Evolutionary conservation across 2,888 invertebrate species (phyloP), one percentile per base, ranked within the genome.

Genomic region (Himalopsyche japonica): DNA sequence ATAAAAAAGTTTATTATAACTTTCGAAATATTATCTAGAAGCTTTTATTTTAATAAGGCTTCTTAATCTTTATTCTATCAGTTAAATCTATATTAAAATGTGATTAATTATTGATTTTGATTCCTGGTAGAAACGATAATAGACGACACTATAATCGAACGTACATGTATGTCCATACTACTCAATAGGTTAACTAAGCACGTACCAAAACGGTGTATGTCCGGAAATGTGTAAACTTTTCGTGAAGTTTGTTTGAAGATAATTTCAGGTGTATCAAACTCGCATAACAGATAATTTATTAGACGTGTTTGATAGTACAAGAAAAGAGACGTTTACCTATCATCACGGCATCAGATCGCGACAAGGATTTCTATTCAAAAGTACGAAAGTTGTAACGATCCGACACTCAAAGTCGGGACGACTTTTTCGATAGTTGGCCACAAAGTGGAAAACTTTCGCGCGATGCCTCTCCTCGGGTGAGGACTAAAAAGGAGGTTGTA

Each of bases 371-470:
- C 70, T 27, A 27, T 70, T 30, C 70, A 70, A 70, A 43, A 70
- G 64, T 70, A n/a, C 15, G 64, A 70, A 70, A 70, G 70, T 70
- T 70, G 70, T 70, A 70, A 70, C 70, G 70, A 70, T 70, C 70
- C 30, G 27, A 24, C 70, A 30, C 70, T 70, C 70, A 70, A 70
- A 70, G 70, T 30, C 70, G 30, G 70, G 70, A 70, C 43, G 24
- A 70, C 70, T 70, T 70, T 70, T 70, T 70, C 70, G 70, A 70
- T 70, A 70, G 70, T 70, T 70, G 70, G 70, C 70, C 70, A 70
- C 70, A 70, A 27, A 70, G 70, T 70, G 70, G 70, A 70, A 70
- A 70, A 70, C 70, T 70, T 70, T 70, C 12, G 30, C 24, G 70
- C 70, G 24, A 12, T 20, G 70, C 27, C 70, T 24, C 70, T 27